Conservation (phyloP, 2,888 invertebrate species). For the Pecten maximus region DNA sequence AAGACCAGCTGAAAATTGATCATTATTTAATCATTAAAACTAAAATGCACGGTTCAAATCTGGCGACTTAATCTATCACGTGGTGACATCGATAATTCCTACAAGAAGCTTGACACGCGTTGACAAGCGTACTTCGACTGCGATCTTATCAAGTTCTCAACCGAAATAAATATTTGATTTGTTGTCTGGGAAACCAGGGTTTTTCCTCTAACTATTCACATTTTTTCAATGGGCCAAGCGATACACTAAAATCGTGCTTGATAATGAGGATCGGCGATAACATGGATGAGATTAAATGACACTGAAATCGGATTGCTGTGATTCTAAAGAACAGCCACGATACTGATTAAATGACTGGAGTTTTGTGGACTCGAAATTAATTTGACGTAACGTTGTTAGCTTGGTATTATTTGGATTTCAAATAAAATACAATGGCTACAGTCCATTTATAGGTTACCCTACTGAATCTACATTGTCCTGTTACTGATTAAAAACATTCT, state of each 20-base stretch:
- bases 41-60: not conserved
- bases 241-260: not conserved
- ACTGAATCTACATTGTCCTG: no score
- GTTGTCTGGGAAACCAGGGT: not conserved
- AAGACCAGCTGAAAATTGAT: not conserved
- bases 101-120: not conserved
- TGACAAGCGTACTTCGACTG: not conserved
- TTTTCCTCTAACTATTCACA: not conserved
- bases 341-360: not conserved
- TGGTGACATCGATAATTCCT: not conserved
- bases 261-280: not conserved
- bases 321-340: not conserved
- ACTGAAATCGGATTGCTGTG: not conserved
- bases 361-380: not conserved
- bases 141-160: no score
- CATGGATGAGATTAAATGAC: not conserved
- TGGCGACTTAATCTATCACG: not conserved
- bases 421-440: not conserved
- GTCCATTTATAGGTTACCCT: no score
- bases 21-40: not conserved
- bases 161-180: not conserved
- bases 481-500: no score
- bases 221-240: not conserved
- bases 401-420: not conserved
- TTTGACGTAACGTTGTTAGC: not conserved